Percentiles rank a stretch among this genome's conserved stretches.
Conservation (phyloP, 2,797 vertebrate genomes). For the Rhinoraja longicauda region DNA sequence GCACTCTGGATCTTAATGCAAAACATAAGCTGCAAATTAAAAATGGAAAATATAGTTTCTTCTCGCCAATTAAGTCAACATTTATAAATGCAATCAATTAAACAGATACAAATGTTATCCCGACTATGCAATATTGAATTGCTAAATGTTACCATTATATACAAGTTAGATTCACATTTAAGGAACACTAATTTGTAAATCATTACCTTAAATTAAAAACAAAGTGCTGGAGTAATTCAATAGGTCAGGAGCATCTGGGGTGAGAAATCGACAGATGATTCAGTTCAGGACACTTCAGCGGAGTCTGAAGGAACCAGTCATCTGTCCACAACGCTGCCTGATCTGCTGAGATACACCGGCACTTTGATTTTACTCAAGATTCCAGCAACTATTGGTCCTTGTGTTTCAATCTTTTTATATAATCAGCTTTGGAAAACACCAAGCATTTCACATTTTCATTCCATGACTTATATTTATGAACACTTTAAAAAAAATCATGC, state of each 20-base stretch:
- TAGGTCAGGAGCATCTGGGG: too few relatives aligned
- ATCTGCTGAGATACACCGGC: too few relatives aligned
- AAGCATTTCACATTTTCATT: not conserved
- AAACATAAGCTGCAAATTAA: not conserved
- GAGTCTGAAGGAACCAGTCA: too few relatives aligned
- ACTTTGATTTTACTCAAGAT: too few relatives aligned
- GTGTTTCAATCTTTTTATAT: not conserved
- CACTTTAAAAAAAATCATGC: too few relatives aligned
- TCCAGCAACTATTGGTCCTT: too few relatives aligned
- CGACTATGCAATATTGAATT: not conserved
- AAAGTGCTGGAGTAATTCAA: too few relatives aligned
- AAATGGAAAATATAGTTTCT: not conserved
- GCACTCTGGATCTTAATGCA: not conserved
- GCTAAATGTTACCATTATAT: not conserved
- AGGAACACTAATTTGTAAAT: not conserved
- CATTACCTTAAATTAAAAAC: too few relatives aligned
- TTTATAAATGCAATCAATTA: not conserved
- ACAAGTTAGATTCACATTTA: not conserved
- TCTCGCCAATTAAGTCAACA: not conserved
- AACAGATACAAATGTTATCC: not conserved
- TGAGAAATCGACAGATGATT: too few relatives aligned
- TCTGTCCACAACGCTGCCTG: too few relatives aligned
- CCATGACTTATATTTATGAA: not conserved
- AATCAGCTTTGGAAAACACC: not conserved
- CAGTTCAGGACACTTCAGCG: too few relatives aligned